Conservation (phyloP, 2,113 vertebrate genomes). For the Meleagris gallopavo region DNA sequence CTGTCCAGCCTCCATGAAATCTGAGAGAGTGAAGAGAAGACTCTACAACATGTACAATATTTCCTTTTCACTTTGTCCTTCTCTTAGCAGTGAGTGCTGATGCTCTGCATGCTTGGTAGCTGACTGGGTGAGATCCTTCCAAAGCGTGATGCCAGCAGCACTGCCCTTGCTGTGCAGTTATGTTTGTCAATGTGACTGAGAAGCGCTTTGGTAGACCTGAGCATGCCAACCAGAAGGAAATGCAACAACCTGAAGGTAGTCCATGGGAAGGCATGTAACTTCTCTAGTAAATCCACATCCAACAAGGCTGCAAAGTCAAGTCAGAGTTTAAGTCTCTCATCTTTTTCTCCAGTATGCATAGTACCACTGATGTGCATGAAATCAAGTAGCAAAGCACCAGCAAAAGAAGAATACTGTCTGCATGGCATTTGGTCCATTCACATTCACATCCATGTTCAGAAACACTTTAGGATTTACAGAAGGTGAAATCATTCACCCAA, state of each 20-base stretch:
- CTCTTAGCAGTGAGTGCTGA: background rate
- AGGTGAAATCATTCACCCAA: background rate
- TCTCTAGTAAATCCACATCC: background rate
- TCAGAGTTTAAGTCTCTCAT: too few relatives aligned
- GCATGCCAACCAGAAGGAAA: background rate
- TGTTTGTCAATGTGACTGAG: background rate
- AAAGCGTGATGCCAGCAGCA: accelerated
- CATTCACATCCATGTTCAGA: background rate
- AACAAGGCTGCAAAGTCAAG: background rate
- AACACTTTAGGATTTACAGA: background rate
- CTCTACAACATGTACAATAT: accelerated
- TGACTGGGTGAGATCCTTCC: accelerated
- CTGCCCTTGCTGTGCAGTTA: background rate
- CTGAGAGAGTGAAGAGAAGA: accelerated
- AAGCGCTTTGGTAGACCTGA: too few relatives aligned
- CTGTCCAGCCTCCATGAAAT: background rate
- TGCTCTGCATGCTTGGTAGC: background rate
- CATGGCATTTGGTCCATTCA: background rate
- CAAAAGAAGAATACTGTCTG: background rate
- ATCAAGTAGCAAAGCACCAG: background rate
- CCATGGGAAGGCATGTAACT: background rate
- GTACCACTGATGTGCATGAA: background rate
- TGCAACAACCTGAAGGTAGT: background rate
- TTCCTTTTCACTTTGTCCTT: background rate
- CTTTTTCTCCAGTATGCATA: background rate